A percentile compares a stretch with the other conserved stretches of the same genome.
These are phyloP conservation scores for Byasa hedistus DNA, from an alignment of 2,888 invertebrate species.

Conservation along the genomic window DNA sequence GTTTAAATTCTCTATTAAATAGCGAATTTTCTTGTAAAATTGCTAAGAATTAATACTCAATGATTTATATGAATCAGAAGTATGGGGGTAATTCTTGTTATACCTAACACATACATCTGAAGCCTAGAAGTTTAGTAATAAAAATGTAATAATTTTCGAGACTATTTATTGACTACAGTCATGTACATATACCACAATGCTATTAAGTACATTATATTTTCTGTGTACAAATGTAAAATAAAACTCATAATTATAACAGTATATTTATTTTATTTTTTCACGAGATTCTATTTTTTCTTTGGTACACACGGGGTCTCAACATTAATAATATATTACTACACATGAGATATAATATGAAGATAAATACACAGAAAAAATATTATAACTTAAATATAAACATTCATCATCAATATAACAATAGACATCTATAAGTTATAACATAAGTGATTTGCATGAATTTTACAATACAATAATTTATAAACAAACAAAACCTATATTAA, in stretches of 20 bases:
- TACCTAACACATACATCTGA: conserved; percentile 36
- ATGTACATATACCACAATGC: conserved; percentile 66
- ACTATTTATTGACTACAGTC: conserved; percentile 69
- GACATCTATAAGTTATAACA: background rate
- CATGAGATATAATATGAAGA: background rate
- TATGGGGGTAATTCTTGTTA: conserved; percentile 21
- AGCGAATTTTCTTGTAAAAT: conserved; percentile 43
- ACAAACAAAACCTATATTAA: too few species aligned
- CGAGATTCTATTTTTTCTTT: conserved; percentile 16
- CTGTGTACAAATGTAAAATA: conserved; percentile 77
- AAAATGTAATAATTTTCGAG: conserved; percentile 60
- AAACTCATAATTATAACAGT: conserved; percentile 37
- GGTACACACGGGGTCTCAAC: conserved; percentile 14
- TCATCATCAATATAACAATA: background rate
- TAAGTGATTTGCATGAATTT: too few species aligned
- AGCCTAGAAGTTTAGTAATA: conserved; percentile 47
- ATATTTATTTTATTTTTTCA: conserved; percentile 5
- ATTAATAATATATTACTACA: background rate
- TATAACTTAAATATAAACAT: background rate
- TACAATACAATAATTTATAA: too few species aligned
- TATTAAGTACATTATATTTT: conserved; percentile 67
- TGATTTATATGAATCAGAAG: conserved; percentile 42
- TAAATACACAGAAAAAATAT: background rate
- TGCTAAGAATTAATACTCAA: conserved; percentile 51
- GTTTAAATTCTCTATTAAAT: conserved; percentile 50